phyloP scores from a whole-genome alignment of 2,113 vertebrate genomes.

The Amazona vittata region DNA sequence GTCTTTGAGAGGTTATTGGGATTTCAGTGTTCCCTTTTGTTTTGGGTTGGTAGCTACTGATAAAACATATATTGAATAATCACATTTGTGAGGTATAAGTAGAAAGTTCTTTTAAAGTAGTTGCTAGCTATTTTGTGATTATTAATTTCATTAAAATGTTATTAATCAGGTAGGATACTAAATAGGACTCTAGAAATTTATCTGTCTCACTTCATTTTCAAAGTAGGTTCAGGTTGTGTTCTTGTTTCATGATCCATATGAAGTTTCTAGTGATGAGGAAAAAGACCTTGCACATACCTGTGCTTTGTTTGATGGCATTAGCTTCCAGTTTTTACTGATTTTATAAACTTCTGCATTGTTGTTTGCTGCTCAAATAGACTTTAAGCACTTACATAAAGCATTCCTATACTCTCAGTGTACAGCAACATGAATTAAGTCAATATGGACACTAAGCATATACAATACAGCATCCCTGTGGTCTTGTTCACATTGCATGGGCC shows the following conservation, averaged over 20 bases:
- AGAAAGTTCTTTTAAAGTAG: not conserved
- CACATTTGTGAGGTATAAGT: accelerated
- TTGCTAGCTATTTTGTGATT: not conserved
- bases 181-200: not conserved
- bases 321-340: not conserved
- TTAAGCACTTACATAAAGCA: not conserved
- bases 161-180: not conserved
- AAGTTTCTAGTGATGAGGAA: not conserved
- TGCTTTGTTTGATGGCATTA: not conserved
- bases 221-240: not conserved
- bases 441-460: accelerated
- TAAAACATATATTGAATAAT: not conserved
- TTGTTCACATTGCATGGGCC: accelerated
- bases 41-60: not conserved
- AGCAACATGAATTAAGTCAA: not conserved
- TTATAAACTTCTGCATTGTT: accelerated
- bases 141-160: not conserved
- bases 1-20: not conserved
- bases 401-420: not conserved
- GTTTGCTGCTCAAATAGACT: not conserved
- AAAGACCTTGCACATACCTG: accelerated
- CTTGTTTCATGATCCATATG: not conserved
- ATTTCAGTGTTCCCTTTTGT: not conserved
- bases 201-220: not conserved
- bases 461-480: accelerated